A percentile compares a stretch with the other conserved stretches of the same genome.
These are phyloP conservation scores for Tribolium freemani DNA, from an alignment of 2,888 invertebrate species.

Conservation along the genomic window DNA sequence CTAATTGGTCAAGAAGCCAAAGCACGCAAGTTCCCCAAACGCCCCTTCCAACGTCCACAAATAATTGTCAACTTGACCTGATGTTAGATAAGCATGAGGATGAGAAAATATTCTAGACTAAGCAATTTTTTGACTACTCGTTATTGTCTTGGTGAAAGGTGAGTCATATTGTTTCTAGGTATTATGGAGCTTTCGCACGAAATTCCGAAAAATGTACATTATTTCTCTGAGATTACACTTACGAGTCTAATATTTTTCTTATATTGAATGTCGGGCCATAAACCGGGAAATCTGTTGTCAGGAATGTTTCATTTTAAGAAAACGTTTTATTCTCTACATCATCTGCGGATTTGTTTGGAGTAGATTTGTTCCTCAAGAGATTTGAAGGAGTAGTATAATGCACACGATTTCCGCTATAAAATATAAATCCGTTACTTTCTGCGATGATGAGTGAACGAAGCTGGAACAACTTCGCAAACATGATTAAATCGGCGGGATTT, in stretches of 20 bases:
- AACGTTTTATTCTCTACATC: constrained; percentile 24
- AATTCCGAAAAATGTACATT: background rate
- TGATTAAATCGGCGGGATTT: background rate
- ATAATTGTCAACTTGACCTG: constrained; percentile 2
- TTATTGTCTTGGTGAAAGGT: constrained; percentile 2
- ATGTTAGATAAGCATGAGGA: constrained; percentile 6
- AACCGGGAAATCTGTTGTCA: background rate
- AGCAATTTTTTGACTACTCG: background rate
- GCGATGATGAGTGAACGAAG: constrained; percentile 1
- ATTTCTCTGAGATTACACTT: background rate
- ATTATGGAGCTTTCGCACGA: constrained; percentile 1
- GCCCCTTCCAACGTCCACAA: background rate
- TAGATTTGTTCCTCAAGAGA: constrained; percentile 5
- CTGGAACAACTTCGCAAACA: background rate
- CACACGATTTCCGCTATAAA: constrained; percentile 10
- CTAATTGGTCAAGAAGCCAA: background rate
- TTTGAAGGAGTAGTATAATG: constrained; percentile 15
- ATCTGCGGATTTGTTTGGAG: constrained; percentile 19
- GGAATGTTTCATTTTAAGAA: constrained; percentile 15
- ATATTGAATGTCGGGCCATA: constrained; percentile 1
- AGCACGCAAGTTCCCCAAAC: background rate
- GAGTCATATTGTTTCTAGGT: background rate
- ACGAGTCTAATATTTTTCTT: background rate
- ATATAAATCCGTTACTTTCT: constrained; percentile 11
- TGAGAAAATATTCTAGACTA: background rate